These are phyloP conservation scores for Cepaea hortensis DNA, from an alignment of 2,888 invertebrate genomes.

Conservation along the genomic window DNA sequence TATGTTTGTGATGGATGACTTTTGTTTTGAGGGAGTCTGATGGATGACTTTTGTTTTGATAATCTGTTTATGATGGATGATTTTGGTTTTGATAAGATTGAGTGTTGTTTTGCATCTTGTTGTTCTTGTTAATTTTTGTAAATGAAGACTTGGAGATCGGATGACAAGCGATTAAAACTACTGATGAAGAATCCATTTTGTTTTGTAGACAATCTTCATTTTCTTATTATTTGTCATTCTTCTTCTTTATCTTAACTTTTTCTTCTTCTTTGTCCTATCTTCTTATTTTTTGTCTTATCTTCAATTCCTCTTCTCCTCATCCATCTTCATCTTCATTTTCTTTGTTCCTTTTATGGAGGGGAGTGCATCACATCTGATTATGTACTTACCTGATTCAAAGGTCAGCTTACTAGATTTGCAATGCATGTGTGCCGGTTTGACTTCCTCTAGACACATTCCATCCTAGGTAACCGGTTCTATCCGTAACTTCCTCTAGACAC, in stretches of 20 bases:
- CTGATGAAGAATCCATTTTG: not conserved
- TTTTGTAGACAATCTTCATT: not conserved
- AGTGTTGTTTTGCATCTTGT: constrained; percentile 12
- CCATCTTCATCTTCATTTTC: too few relatives aligned
- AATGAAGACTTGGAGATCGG: constrained; percentile 16
- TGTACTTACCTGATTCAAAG: too few relatives aligned
- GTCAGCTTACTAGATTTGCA: too few relatives aligned
- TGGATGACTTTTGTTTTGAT: not conserved
- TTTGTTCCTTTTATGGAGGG: too few relatives aligned
- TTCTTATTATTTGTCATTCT: not conserved
- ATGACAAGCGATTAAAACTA: not conserved
- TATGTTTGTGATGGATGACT: not conserved
- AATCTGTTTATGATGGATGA: not conserved
- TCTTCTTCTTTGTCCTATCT: not conserved
- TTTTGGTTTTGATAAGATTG: not conserved
- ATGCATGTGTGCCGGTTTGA: too few relatives aligned
- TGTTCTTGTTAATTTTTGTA: constrained; percentile 7
- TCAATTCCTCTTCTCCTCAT: not conserved
- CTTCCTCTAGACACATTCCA: too few relatives aligned
- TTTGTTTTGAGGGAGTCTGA: not conserved
- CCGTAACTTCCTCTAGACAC: too few relatives aligned
- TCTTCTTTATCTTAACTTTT: not conserved
- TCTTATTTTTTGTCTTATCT: not conserved
- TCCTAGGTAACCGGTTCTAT: too few relatives aligned
- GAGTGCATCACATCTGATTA: too few relatives aligned